Conservation (phyloP, 2,888 invertebrate species). For the Hirtodrosophila confusa region DNA sequence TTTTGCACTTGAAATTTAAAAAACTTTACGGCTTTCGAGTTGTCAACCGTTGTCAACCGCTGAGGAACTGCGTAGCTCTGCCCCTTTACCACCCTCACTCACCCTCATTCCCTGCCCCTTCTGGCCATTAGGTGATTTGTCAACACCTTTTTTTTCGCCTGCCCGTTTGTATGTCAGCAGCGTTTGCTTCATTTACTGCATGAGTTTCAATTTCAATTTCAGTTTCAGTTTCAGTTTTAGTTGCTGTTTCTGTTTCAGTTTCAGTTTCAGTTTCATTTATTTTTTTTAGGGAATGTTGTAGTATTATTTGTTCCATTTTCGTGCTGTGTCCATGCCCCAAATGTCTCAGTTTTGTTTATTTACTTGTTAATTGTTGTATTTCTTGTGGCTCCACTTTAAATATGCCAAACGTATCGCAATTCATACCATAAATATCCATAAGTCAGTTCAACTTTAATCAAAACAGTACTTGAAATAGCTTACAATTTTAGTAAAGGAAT, state of each 20-base stretch:
- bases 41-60: constrained; percentile 33
- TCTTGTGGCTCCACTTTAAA: constrained; percentile 34
- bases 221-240: constrained; percentile 16
- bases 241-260: constrained; percentile 9
- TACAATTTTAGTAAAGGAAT: no score
- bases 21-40: constrained; percentile 19
- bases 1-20: constrained; percentile 51
- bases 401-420: constrained; percentile 19
- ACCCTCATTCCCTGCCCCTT: neutral
- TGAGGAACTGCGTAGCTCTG: constrained; percentile 22
- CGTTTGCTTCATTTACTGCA: constrained; percentile 73
- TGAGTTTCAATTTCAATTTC: constrained; percentile 63
- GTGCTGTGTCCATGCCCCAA: constrained; percentile 53
- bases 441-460: constrained; percentile 31
- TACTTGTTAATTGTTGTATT: constrained; percentile 47
- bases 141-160: constrained; percentile 47
- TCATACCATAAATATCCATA: constrained; percentile 25
- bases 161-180: constrained; percentile 61
- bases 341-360: constrained; percentile 35
- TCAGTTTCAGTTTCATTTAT: constrained; percentile 11
- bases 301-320: constrained; percentile 41
- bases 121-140: constrained; percentile 63
- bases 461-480: constrained; percentile 9
- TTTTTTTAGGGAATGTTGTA: constrained; percentile 43
- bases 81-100: neutral